Evolutionary conservation across 2,888 invertebrate species (phyloP).

Genomic region (Heliconius hortense): DNA sequence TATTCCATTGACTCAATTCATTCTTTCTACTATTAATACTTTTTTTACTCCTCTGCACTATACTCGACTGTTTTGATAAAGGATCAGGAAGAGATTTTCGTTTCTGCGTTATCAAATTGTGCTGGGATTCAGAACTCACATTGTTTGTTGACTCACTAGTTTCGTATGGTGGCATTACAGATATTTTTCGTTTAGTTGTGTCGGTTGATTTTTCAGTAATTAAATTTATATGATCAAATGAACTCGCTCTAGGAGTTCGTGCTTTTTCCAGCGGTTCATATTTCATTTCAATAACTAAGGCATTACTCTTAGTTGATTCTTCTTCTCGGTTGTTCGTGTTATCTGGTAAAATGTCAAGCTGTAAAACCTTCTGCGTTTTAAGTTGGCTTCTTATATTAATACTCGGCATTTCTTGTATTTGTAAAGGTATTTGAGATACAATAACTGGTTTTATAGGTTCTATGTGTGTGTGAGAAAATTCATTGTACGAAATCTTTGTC

Average conservation of each 20-base stretch:
- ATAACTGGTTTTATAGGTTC: constrained; percentile 49
- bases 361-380: constrained; percentile 75
- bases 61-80: constrained; percentile 26
- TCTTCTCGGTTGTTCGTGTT: constrained; percentile 44
- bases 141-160: constrained; percentile 68
- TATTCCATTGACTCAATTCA: constrained; percentile 67
- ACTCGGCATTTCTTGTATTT: constrained; percentile 75
- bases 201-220: constrained; percentile 9
- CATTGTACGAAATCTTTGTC: constrained; percentile 61
- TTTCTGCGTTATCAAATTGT: constrained; percentile 46
- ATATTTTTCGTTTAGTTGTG: constrained; percentile 54
- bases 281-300: constrained; percentile 60
- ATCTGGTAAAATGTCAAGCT: constrained; percentile 74
- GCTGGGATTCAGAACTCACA: constrained; percentile 55
- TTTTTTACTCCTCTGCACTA: constrained; percentile 32
- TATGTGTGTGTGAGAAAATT: constrained; percentile 60
- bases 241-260: constrained; percentile 28
- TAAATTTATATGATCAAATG: constrained; percentile 30
- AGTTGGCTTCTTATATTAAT: constrained; percentile 78
- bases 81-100: constrained; percentile 47
- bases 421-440: constrained; percentile 52
- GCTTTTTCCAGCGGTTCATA: constrained; percentile 47
- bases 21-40: constrained; percentile 47
- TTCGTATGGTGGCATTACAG: constrained; percentile 66
- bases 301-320: constrained; percentile 53